A percentile compares a stretch with the other conserved stretches of the same genome.
Evolutionary conservation across 2,888 invertebrate genomes (phyloP).

Genomic region (Stenotaenia linearis): DNA sequence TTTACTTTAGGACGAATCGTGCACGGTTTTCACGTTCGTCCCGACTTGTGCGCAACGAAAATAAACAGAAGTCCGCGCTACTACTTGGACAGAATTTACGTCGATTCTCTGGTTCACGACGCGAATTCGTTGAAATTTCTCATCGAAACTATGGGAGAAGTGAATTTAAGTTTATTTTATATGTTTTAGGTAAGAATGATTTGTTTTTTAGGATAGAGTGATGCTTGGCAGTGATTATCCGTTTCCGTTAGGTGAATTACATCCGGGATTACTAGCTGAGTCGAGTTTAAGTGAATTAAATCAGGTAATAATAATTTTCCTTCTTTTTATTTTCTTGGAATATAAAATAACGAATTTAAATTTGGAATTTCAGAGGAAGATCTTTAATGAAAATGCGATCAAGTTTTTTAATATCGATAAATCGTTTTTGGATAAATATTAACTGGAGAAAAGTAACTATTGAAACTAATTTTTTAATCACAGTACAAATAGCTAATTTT

Average conservation of each 20-base stretch:
- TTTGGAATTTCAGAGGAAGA: constrained; percentile 43
- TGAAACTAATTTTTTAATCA: too few relatives aligned
- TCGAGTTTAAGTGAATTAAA: constrained; percentile 40
- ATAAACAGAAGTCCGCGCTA: constrained; percentile 46
- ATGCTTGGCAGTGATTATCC: constrained; percentile 56
- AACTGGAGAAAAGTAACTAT: too few relatives aligned
- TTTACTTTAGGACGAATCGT: constrained; percentile 53
- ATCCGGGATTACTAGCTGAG: constrained; percentile 50
- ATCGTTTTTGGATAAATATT: background rate
- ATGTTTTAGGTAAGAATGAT: background rate
- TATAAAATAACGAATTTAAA: constrained; percentile 29
- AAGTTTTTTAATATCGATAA: constrained; percentile 46
- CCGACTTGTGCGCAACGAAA: constrained; percentile 54
- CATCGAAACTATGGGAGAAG: constrained; percentile 52
- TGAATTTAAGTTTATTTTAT: constrained; percentile 37
- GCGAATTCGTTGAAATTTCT: constrained; percentile 49
- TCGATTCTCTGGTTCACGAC: constrained; percentile 54
- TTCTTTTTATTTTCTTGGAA: too few relatives aligned
- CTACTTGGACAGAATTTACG: constrained; percentile 50
- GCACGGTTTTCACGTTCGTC: constrained; percentile 50
- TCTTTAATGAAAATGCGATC: constrained; percentile 48
- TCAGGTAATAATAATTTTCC: constrained; percentile 35
- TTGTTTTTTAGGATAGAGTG: constrained; percentile 49
- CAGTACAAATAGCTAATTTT: too few relatives aligned
- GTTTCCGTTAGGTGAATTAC: constrained; percentile 54